Percentiles rank a stretch among this genome's conserved stretches.
phyloP scores from a whole-genome alignment of 2,888 invertebrate genomes.

The Hydraecia micacea region DNA sequence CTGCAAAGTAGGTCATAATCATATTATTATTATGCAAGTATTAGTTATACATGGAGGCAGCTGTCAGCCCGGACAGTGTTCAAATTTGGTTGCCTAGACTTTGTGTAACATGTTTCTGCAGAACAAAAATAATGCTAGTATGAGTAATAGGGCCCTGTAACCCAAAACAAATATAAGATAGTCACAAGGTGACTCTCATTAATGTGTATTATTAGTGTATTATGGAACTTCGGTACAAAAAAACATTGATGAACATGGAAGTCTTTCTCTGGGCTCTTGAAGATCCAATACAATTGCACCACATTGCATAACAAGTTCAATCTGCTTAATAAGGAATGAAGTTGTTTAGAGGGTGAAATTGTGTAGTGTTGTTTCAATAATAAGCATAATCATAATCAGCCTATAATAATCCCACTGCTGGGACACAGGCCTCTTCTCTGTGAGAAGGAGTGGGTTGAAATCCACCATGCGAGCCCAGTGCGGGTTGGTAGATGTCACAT shows the following conservation, averaged over 20 bases:
- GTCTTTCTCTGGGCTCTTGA: neutral
- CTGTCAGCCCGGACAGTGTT: neutral
- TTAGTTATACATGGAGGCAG: neutral
- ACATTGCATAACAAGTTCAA: neutral
- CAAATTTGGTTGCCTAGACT: neutral
- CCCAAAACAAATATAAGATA: no score
- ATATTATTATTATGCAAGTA: constrained; percentile 7
- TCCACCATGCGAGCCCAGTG: no score
- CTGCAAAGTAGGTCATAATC: neutral
- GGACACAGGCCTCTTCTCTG: no score
- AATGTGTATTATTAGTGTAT: neutral
- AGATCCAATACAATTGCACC: neutral
- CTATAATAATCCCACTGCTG: no score
- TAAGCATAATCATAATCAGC: neutral
- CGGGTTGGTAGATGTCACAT: no score
- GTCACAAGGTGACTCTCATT: neutral
- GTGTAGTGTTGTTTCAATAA: neutral
- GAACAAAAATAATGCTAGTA: neutral
- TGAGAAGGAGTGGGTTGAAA: no score
- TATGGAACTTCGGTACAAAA: neutral
- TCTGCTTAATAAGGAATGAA: neutral
- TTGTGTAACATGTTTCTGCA: neutral
- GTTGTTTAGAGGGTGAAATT: neutral
- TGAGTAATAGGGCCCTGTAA: neutral
- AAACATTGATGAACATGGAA: no score